Percentiles rank a stretch among this genome's conserved stretches.
These are phyloP conservation scores for Tipula unca DNA, from an alignment of 2,888 invertebrate genomes.

Conservation along the genomic window DNA sequence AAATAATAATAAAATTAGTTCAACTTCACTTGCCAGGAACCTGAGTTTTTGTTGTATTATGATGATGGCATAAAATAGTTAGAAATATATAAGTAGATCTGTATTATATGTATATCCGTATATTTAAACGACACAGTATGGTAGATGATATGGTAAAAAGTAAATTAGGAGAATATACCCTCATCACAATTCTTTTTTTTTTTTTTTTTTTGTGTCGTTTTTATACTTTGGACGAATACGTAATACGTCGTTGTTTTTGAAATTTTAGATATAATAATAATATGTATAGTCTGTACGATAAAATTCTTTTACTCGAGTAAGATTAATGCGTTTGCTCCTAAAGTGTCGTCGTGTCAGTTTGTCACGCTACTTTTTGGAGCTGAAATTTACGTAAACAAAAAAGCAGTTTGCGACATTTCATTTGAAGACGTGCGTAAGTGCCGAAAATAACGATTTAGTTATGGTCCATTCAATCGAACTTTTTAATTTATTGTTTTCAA, in stretches of 20 bases:
- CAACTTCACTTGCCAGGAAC: conserved; percentile 8
- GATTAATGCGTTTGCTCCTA: not conserved
- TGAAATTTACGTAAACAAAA: not conserved
- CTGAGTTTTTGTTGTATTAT: not conserved
- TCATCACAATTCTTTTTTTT: not conserved
- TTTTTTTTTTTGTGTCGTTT: not conserved
- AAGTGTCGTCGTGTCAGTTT: not conserved
- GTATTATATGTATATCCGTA: no score
- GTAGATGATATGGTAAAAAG: not conserved
- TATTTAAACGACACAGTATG: not conserved
- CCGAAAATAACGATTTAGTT: not conserved
- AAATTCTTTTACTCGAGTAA: not conserved
- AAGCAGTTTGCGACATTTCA: not conserved
- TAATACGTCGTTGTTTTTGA: not conserved
- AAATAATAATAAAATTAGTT: conserved; percentile 8
- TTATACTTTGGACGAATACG: not conserved
- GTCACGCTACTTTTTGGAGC: not conserved
- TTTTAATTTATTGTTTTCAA: no score
- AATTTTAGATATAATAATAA: no score
- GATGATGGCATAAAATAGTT: conserved; percentile 8
- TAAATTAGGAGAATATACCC: not conserved
- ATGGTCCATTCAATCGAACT: no score
- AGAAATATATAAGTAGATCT: not conserved
- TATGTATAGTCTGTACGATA: not conserved
- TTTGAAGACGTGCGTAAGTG: not conserved